phyloP scores from a whole-genome alignment of 2,888 invertebrate genomes.

The Campopleginae sp. region DNA sequence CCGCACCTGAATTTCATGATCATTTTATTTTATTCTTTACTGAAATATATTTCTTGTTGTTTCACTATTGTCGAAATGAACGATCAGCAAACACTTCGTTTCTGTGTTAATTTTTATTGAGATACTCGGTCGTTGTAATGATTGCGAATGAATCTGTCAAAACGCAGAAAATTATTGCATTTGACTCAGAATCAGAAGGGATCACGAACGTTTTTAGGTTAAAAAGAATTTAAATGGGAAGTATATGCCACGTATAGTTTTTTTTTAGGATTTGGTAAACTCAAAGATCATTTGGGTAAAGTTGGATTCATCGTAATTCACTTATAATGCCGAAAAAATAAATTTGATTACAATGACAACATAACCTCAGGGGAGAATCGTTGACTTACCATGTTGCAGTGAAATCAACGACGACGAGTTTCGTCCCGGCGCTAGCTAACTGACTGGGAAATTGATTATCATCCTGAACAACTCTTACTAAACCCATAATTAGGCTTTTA shows the following conservation, averaged over 20 bases:
- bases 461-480: slow-evolving; percentile 88
- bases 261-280: not conserved
- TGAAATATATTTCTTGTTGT: not conserved
- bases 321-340: slow-evolving; percentile 5
- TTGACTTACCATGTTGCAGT: slow-evolving; percentile 95
- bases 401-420: slow-evolving; percentile 97
- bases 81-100: not conserved
- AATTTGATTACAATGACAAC: slow-evolving; percentile 49
- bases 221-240: not conserved
- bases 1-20: slow-evolving; percentile 91
- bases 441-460: slow-evolving; percentile 94
- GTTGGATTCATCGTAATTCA: not conserved
- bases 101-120: not conserved
- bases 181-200: not conserved
- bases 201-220: not conserved
- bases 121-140: not conserved
- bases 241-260: not conserved
- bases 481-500: slow-evolving; percentile 84
- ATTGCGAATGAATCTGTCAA: not conserved
- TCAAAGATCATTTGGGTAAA: not conserved
- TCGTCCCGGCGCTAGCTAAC: slow-evolving; percentile 93
- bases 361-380: slow-evolving; percentile 72
- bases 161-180: not conserved
- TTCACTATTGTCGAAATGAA: not conserved
- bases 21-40: not conserved